phyloP scores from a whole-genome alignment of 2,113 vertebrate genomes.

The Gallinago paraguaiae region DNA sequence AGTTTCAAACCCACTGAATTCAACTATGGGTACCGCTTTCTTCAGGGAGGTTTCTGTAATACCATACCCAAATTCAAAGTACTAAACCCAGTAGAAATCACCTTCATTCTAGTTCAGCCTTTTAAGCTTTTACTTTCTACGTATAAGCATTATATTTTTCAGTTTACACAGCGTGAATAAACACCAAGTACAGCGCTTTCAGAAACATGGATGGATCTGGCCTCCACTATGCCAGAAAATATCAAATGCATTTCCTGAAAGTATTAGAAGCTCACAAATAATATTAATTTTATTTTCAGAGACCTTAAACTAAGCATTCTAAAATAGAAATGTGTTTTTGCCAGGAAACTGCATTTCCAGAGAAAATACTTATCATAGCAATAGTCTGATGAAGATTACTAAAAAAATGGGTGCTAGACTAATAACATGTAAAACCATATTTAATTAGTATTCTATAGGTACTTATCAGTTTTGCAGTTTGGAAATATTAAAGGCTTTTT shows the following conservation, averaged over 20 bases:
- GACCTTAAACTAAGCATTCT: conserved; percentile 63
- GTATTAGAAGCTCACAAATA: conserved; percentile 64
- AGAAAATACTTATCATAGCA: conserved; percentile 70
- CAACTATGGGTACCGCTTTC: not conserved
- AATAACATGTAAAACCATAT: conserved; percentile 66
- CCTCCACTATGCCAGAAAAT: conserved; percentile 10
- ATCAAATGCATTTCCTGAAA: conserved; percentile 46
- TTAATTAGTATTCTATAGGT: conserved; percentile 69
- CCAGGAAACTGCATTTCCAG: conserved; percentile 61
- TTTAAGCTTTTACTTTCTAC: not conserved
- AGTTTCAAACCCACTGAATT: not conserved
- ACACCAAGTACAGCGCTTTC: not conserved
- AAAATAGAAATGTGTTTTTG: conserved; percentile 74
- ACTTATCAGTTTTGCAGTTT: conserved; percentile 63
- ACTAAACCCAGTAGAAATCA: not conserved
- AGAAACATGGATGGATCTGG: conserved; percentile 31
- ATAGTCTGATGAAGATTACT: conserved; percentile 72
- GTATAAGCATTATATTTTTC: not conserved
- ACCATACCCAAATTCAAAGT: not conserved
- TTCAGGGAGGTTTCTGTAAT: not conserved
- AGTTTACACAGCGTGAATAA: not conserved
- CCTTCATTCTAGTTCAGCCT: not conserved
- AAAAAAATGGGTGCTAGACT: conserved; percentile 67
- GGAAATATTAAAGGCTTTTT: conserved; percentile 50
- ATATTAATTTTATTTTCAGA: conserved; percentile 65